Percentiles rank a stretch among this genome's conserved stretches.
These are phyloP conservation scores for Hyppa rectilinea DNA, from an alignment of 2,888 invertebrate genomes.

Conservation along the genomic window DNA sequence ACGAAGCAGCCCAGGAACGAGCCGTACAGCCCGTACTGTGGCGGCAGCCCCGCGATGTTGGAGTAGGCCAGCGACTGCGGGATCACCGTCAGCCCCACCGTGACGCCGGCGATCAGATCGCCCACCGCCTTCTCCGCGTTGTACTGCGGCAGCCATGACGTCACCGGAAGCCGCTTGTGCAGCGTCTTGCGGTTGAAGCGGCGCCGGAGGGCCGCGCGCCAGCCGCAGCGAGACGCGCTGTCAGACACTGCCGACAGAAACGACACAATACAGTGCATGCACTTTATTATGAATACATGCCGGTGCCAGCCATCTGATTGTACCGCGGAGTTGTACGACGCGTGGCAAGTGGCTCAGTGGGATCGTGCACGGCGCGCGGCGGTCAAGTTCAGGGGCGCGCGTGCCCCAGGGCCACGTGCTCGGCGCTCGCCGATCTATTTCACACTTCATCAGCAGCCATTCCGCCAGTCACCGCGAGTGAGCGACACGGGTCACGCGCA, in stretches of 20 bases:
- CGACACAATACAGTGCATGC: neutral
- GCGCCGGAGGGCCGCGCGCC: slow-evolving; percentile 84
- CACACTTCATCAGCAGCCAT: slow-evolving; percentile 45
- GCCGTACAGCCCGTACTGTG: slow-evolving; percentile 97
- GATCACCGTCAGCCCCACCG: slow-evolving; percentile 98
- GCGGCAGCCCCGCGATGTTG: slow-evolving; percentile 94
- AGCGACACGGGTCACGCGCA: slow-evolving; percentile 26
- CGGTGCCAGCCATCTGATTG: too few relatives aligned
- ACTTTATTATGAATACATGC: neutral
- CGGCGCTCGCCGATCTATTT: slow-evolving; percentile 30
- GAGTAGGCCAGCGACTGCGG: slow-evolving; percentile 97
- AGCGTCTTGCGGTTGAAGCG: slow-evolving; percentile 93
- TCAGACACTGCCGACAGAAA: slow-evolving; percentile 86
- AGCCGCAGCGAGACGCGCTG: slow-evolving; percentile 78
- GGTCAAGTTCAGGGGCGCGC: slow-evolving; percentile 1
- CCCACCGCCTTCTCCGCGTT: slow-evolving; percentile 93
- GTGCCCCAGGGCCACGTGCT: slow-evolving; percentile 27
- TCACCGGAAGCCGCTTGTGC: slow-evolving; percentile 93
- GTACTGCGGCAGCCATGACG: slow-evolving; percentile 95
- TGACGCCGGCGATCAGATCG: slow-evolving; percentile 97
- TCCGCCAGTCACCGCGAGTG: slow-evolving; percentile 51
- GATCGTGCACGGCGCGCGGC: slow-evolving; percentile 1
- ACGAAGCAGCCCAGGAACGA: slow-evolving; percentile 98
- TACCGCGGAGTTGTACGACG: too few relatives aligned
- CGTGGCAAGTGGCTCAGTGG: neutral